Base-by-base conservation (phyloP, 2,888 invertebrate genomes). In the Lamellibrachia satsuma region DNA sequence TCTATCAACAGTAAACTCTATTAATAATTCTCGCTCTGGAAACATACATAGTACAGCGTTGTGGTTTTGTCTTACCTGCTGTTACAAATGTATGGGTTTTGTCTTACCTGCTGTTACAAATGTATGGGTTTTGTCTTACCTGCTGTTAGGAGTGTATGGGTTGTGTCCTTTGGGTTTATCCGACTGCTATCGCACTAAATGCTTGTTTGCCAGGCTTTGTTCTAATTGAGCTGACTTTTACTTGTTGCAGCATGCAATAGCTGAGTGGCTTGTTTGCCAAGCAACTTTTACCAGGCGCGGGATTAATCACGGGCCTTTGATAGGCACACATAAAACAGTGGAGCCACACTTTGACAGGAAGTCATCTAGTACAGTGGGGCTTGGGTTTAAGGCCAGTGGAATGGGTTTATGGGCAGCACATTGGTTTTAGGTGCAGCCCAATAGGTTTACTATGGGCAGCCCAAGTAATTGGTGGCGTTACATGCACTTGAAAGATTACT, bases 61-160 rank as follows among this genome's bases (percentile, higher is more conserved):
- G 75, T 75, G 75, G n/a, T 75, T 75, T 75, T 75, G 75, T 75
- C 75, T 75, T 75, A 75, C 75, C 75, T 75, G 75, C n/a, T 15
- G 75, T 75, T 75, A 22, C 22, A n/a, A 15, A 75, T 75, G 75
- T 75, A 75, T 4, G 3, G 75, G 15, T 75, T 75, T n/a, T 75
- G 75, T 75, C 11, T 75, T 75, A 75, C 75, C 75, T 75, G 75
- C n/a, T 15, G 75, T 75, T 75, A 22, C 22, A n/a, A 22, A 75
- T 75, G 75, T 75, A 75, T 4, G 4, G 75, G 75, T 75, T 75
- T 75, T 75, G 75, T 75, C 75, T 75, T 75, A 75, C 75, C 75
- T 75, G 75, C 22, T 15, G 75, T 75, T 75, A 22, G 75, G 75
- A 22, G n/a, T 75, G 75, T 75, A 75, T 4, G 4, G 75, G 15